Conservation (phyloP, 2,113 vertebrate species). For the Grantiella picta region DNA sequence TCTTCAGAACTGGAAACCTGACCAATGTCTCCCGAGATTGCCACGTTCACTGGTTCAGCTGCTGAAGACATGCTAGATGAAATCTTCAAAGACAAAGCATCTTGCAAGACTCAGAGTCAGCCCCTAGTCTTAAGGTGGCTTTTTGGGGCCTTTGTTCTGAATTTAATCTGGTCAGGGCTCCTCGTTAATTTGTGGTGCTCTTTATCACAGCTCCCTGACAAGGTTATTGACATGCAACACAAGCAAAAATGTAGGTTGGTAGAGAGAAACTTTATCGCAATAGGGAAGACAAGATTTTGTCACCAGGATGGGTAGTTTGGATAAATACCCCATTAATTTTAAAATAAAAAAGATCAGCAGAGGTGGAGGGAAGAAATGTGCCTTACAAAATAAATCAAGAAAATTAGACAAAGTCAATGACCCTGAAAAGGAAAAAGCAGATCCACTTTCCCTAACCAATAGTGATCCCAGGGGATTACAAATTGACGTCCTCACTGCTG, state of each 20-base stretch:
- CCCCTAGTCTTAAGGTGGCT: not conserved
- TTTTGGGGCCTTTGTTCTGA: not conserved
- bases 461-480: not conserved
- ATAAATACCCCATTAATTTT: not conserved
- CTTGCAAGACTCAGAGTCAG: not conserved
- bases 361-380: not conserved
- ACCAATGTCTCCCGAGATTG: not conserved
- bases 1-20: not conserved
- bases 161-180: not conserved
- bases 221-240: rapidly evolving
- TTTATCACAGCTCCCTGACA: not conserved
- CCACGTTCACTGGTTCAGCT: not conserved
- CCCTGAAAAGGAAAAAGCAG: not conserved
- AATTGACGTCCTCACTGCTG: not conserved
- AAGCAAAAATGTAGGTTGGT: not conserved
- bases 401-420: not conserved
- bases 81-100: not conserved
- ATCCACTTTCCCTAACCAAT: not conserved
- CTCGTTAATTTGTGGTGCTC: not conserved
- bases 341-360: not conserved
- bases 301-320: too few species aligned
- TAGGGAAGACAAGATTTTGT: not conserved
- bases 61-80: not conserved
- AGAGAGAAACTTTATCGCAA: not conserved
- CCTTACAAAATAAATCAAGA: not conserved